Percentiles rank a stretch among this genome's conserved stretches.
Evolutionary conservation across 2,797 vertebrate genomes (phyloP).

Genomic region (Sebastes flavidus): DNA sequence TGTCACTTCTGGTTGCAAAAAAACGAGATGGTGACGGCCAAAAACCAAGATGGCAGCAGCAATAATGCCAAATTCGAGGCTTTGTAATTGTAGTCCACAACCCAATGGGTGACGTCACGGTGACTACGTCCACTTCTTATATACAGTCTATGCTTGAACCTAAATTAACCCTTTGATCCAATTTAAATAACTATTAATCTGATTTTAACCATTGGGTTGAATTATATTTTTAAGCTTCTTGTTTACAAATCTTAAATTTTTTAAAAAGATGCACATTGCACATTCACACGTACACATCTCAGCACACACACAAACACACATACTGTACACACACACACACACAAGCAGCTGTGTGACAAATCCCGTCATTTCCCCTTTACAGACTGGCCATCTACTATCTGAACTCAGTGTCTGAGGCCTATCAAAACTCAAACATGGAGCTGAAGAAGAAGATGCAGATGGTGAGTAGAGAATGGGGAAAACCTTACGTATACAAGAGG

Average conservation of each 20-base stretch:
- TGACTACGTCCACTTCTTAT: too few species aligned
- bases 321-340: not conserved
- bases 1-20: too few species aligned
- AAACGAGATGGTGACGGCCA: too few species aligned
- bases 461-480: constrained; percentile 75
- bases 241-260: too few species aligned
- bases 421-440: constrained; percentile 89
- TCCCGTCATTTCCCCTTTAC: constrained; percentile 16
- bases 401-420: constrained; percentile 92
- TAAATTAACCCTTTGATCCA: not conserved
- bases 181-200: not conserved
- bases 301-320: not conserved
- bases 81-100: accelerated
- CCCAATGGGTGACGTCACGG: too few species aligned
- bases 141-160: too few species aligned
- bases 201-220: not conserved
- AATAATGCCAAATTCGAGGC: too few species aligned
- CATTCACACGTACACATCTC: too few species aligned
- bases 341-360: not conserved
- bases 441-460: constrained; percentile 98
- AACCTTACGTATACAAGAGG: not conserved
- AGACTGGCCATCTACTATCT: constrained; percentile 98
- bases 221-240: not conserved
- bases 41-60: too few species aligned
- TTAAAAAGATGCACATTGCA: not conserved